Percentiles rank a stretch among this genome's conserved stretches.
Evolutionary conservation across 2,888 invertebrate species (phyloP).

Genomic region (Lymantria monacha): DNA sequence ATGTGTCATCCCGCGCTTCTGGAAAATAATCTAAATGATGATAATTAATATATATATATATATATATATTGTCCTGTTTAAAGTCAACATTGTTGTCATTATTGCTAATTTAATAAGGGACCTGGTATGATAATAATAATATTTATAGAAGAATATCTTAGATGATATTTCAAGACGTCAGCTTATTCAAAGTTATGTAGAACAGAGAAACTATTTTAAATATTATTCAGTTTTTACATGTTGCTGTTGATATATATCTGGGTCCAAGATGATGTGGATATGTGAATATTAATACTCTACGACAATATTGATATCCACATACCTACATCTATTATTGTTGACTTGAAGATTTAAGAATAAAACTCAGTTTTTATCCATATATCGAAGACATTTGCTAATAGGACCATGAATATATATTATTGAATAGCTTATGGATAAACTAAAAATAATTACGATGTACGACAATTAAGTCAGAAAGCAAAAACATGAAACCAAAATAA

Average conservation of each 20-base stretch:
- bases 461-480: not conserved
- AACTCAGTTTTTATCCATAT: constrained; percentile 28
- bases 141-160: constrained; percentile 26
- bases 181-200: constrained; percentile 34
- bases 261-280: constrained; percentile 67
- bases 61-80: not conserved
- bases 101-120: constrained; percentile 20
- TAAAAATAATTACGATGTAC: not conserved
- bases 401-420: not conserved
- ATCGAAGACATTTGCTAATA: constrained; percentile 17
- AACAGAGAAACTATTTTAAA: constrained; percentile 63
- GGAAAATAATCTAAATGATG: too few species aligned
- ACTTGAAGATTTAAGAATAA: constrained; percentile 23
- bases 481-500: not conserved
- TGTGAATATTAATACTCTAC: constrained; percentile 47
- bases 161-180: constrained; percentile 23
- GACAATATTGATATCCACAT: constrained; percentile 35
- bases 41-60: not conserved
- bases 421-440: not conserved
- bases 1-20: not conserved
- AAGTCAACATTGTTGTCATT: constrained; percentile 1
- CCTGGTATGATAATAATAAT: constrained; percentile 34
- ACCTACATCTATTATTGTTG: constrained; percentile 35
- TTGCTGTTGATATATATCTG: constrained; percentile 68
- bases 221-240: constrained; percentile 66